phyloP scores from a whole-genome alignment of 2,113 vertebrate genomes.

The Bujurquina vittata region DNA sequence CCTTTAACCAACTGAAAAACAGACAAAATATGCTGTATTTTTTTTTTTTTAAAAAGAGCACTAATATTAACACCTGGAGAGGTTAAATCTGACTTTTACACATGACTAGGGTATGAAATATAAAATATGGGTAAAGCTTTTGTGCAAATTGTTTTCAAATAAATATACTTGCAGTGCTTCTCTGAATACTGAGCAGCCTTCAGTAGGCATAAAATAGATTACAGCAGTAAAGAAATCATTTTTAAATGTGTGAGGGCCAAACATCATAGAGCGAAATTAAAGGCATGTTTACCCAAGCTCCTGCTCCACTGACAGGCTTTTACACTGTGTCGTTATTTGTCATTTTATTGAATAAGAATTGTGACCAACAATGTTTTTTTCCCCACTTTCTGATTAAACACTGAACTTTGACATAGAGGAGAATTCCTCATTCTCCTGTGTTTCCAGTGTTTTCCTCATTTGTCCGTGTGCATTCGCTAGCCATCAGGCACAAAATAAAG shows the following conservation, averaged over 20 bases:
- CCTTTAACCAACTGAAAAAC: background rate
- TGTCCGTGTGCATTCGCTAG: background rate
- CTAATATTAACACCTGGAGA: background rate
- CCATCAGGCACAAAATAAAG: background rate
- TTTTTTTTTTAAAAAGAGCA: background rate
- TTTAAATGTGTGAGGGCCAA: background rate
- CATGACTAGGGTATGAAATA: background rate
- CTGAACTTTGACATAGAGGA: background rate
- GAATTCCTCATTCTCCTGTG: background rate
- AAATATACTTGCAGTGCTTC: background rate
- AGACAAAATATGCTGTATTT: background rate
- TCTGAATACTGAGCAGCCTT: background rate
- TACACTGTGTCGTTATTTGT: background rate
- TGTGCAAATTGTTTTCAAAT: background rate
- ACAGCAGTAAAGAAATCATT: background rate
- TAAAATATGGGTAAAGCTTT: background rate
- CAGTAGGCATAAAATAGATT: background rate
- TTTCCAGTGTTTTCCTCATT: background rate
- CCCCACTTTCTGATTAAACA: background rate
- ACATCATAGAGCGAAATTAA: background rate
- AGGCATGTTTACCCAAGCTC: background rate
- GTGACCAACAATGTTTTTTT: background rate
- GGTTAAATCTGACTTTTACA: background rate
- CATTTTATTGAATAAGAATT: background rate
- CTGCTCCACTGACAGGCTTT: background rate